Conservation (phyloP, 2,797 vertebrate species). For the Echeneis naucrates region DNA sequence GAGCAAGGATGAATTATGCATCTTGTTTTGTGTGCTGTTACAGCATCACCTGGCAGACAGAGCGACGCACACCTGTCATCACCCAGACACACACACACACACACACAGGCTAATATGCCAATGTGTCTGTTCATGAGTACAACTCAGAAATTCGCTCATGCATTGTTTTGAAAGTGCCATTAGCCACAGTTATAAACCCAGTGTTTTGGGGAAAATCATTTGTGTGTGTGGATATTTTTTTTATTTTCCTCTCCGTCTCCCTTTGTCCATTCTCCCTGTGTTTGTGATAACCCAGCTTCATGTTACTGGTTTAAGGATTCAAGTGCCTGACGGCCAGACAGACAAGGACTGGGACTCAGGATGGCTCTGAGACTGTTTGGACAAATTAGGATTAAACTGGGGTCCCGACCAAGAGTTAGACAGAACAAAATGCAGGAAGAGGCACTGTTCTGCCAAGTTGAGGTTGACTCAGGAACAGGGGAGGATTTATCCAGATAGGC, state of each 20-base stretch:
- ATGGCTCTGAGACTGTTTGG: too few relatives aligned
- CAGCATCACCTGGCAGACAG: conserved; percentile 21
- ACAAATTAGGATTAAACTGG: too few relatives aligned
- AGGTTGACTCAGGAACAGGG: too few relatives aligned
- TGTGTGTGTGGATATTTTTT: neutral
- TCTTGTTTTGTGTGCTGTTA: neutral
- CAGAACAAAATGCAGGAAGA: too few relatives aligned
- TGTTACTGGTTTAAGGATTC: too few relatives aligned
- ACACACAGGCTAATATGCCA: neutral
- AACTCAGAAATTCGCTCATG: conserved; percentile 27
- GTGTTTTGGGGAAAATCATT: neutral
- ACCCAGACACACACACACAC: neutral
- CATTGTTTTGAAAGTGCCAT: conserved; percentile 19
- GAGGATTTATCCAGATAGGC: too few relatives aligned
- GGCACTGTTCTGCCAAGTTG: too few relatives aligned
- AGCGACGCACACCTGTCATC: conserved; percentile 2
- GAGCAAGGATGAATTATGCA: conserved; percentile 29
- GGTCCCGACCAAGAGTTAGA: too few relatives aligned
- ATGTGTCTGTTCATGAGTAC: neutral
- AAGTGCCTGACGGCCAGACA: too few relatives aligned
- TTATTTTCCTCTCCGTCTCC: neutral
- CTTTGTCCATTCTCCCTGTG: neutral
- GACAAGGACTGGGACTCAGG: too few relatives aligned
- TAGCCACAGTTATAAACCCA: conserved; percentile 13
- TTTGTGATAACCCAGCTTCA: neutral